phyloP scores from a whole-genome alignment of 1,140 invertebrate species.

The Listronotus oregonensis region DNA sequence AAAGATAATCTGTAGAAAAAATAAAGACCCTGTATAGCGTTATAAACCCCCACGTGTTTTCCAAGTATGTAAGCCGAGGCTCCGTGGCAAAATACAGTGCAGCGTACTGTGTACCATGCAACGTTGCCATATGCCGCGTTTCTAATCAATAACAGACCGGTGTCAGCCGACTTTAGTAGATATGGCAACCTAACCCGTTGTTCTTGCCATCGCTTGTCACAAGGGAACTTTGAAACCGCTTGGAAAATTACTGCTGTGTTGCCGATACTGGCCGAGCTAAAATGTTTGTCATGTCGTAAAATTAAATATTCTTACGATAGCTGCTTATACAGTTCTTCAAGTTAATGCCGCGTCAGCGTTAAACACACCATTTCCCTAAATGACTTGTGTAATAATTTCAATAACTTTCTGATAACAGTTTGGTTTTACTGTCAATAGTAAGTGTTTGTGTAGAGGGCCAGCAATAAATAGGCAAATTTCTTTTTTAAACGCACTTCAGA shows the following conservation, averaged over 20 bases:
- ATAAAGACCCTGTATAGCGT: constrained; percentile 6
- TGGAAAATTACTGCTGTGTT: constrained; percentile 34
- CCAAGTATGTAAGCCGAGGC: constrained; percentile 14
- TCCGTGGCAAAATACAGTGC: constrained; percentile 46
- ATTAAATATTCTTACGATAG: too few relatives aligned
- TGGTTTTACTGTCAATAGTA: too few relatives aligned
- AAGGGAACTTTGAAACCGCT: constrained; percentile 34
- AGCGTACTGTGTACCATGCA: constrained; percentile 53
- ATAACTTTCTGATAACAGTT: too few relatives aligned
- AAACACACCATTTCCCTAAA: too few relatives aligned
- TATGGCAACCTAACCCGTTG: constrained; percentile 40
- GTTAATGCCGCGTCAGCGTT: too few relatives aligned
- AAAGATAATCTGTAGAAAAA: too few relatives aligned
- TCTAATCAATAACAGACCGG: constrained; percentile 53
- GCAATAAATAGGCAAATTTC: too few relatives aligned
- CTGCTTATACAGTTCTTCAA: too few relatives aligned
- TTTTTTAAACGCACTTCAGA: too few relatives aligned
- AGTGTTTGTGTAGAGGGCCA: too few relatives aligned
- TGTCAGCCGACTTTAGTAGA: constrained; percentile 35
- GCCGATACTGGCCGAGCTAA: constrained; percentile 3
- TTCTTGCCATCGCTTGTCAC: constrained; percentile 35
- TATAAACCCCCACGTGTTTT: constrained; percentile 30
- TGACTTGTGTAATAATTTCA: too few relatives aligned
- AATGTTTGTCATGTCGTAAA: not conserved
- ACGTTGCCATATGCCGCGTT: constrained; percentile 45